These are phyloP conservation scores for Auanema sp. DNA, from an alignment of 2,888 invertebrate genomes.

Conservation along the genomic window DNA sequence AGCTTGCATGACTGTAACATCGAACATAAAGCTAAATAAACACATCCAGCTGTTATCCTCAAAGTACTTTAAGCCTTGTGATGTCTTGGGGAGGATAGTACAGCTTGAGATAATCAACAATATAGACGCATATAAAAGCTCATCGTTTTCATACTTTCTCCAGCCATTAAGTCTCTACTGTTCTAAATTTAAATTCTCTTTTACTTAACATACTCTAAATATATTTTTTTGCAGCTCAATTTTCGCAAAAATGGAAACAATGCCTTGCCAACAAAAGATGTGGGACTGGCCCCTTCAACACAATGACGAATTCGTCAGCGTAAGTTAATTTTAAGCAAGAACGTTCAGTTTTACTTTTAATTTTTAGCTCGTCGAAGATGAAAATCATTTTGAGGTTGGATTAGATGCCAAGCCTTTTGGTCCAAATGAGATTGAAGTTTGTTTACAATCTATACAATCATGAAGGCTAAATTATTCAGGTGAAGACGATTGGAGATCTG, in stretches of 20 bases:
- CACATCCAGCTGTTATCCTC: too few species aligned
- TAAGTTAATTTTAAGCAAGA: not conserved
- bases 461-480: slow-evolving; percentile 3
- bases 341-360: not conserved
- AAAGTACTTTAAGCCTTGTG: too few species aligned
- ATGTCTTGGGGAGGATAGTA: too few species aligned
- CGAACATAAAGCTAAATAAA: too few species aligned
- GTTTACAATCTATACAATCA: slow-evolving; percentile 1
- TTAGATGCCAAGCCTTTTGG: slow-evolving; percentile 17
- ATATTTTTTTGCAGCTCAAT: not conserved
- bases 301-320: slow-evolving; percentile 1
- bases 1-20: too few species aligned
- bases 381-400: slow-evolving; percentile 14
- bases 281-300: slow-evolving; percentile 3
- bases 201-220: not conserved
- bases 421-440: slow-evolving; percentile 20
- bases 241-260: slow-evolving; percentile 2
- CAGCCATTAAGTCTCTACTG: too few species aligned
- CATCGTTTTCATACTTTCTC: too few species aligned
- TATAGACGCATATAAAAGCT: too few species aligned
- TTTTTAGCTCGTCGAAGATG: slow-evolving; percentile 17
- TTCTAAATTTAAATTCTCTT: too few species aligned
- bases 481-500: slow-evolving; percentile 19
- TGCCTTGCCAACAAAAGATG: not conserved
- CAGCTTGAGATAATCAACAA: too few species aligned